These are phyloP conservation scores for Peromyscus polionotus DNA, from an alignment of 2,113 vertebrate species.

Conservation along the genomic window DNA sequence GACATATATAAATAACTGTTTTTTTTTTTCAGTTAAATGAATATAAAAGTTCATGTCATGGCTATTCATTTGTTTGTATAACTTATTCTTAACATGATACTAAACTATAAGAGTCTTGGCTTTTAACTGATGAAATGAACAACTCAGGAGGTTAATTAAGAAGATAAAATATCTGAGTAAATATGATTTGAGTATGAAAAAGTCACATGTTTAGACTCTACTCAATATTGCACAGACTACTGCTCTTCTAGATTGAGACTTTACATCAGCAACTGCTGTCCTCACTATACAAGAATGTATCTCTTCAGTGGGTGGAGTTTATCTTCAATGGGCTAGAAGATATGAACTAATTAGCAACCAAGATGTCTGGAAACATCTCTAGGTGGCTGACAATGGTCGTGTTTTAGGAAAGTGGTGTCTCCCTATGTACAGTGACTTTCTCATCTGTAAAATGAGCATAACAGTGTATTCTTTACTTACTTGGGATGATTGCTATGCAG, in stretches of 20 bases:
- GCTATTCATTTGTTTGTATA: neutral
- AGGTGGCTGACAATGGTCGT: neutral
- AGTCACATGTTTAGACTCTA: neutral
- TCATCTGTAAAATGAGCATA: neutral
- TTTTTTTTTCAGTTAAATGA: constrained; percentile 35
- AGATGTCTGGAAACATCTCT: neutral
- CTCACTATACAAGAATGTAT: neutral
- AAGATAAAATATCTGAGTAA: neutral
- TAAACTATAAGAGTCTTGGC: neutral
- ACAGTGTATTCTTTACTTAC: neutral
- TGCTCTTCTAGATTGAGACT: neutral
- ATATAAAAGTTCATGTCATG: neutral
- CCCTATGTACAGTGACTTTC: neutral
- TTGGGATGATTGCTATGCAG: neutral
- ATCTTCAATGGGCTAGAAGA: neutral
- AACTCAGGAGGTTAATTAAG: neutral
- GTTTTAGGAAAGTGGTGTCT: neutral
- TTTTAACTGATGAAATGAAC: constrained; percentile 32
- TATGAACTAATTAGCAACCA: neutral
- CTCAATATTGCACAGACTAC: neutral
- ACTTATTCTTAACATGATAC: neutral
- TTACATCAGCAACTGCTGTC: neutral
- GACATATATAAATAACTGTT: neutral
- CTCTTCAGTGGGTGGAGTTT: neutral
- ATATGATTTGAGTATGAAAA: neutral